Percentiles rank a stretch among this genome's conserved stretches.
These are phyloP conservation scores for Clarias gariepinus DNA, from an alignment of 2,113 vertebrate genomes.

Conservation along the genomic window DNA sequence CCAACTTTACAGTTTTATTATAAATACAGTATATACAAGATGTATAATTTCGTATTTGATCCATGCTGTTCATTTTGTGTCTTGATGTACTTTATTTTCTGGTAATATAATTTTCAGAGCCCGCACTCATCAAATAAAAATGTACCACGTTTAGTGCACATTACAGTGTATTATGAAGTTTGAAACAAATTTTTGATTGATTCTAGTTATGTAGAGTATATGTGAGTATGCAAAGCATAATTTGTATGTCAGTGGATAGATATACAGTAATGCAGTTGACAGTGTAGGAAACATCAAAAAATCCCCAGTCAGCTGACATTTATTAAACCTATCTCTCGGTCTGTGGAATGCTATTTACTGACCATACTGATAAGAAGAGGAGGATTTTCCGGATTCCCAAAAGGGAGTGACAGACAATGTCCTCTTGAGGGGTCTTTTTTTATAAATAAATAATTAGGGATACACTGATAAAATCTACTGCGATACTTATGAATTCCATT, in stretches of 20 bases:
- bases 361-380: slow-evolving; percentile 61
- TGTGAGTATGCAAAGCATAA: background rate
- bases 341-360: slow-evolving; percentile 71
- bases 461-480: slow-evolving; percentile 36
- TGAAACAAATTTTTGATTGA: background rate
- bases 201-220: background rate
- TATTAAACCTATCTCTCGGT: slow-evolving; percentile 45
- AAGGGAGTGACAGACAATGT: slow-evolving; percentile 52
- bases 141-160: background rate
- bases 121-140: background rate
- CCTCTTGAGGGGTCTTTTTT: slow-evolving; percentile 50
- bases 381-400: slow-evolving; percentile 54
- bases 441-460: slow-evolving; percentile 27
- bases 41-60: background rate
- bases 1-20: no score
- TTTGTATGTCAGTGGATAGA: background rate
- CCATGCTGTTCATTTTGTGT: background rate
- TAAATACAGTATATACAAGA: no score
- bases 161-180: background rate
- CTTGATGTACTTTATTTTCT: no score
- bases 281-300: background rate
- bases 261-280: background rate
- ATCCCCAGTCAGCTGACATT: slow-evolving; percentile 31
- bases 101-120: background rate
- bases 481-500: slow-evolving; percentile 43